Percentiles rank a stretch among this genome's conserved stretches.
Evolutionary conservation across 2,797 vertebrate species (phyloP).

Genomic region (Anas georgica): DNA sequence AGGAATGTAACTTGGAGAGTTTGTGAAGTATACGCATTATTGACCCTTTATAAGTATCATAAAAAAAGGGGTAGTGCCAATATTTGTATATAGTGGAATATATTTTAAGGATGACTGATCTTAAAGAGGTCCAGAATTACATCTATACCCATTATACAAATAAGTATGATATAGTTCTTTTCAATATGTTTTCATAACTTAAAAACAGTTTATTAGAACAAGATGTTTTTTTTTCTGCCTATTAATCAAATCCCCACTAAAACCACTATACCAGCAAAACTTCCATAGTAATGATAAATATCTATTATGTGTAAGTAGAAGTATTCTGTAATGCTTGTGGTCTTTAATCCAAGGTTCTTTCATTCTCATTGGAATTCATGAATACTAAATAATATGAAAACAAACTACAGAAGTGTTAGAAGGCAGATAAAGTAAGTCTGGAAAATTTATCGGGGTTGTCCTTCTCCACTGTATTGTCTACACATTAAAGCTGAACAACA

Average conservation of each 20-base stretch:
- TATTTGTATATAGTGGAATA: not conserved
- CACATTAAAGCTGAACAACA: not conserved
- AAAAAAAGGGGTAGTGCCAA: not conserved
- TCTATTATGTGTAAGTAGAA: not conserved
- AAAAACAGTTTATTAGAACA: not conserved
- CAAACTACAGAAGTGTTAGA: not conserved
- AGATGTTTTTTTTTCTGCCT: not conserved
- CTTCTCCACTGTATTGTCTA: no score
- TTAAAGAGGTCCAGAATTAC: not conserved
- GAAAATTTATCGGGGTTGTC: slow-evolving; percentile 5
- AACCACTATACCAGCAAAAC: not conserved
- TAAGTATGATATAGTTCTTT: not conserved
- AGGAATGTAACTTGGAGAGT: not conserved
- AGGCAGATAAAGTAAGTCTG: slow-evolving; percentile 20
- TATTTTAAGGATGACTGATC: not conserved
- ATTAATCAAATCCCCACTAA: not conserved
- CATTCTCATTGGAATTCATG: not conserved
- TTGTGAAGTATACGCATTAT: not conserved
- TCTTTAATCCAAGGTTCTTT: not conserved
- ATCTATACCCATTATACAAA: not conserved
- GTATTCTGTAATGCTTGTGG: not conserved
- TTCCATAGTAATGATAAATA: not conserved
- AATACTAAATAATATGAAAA: slow-evolving; percentile 29
- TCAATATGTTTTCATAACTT: not conserved
- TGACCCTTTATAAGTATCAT: not conserved